Evolutionary conservation across 2,113 vertebrate species (phyloP), one percentile per base, ranked within the genome.

Genomic region (Tonatia bakeri): DNA sequence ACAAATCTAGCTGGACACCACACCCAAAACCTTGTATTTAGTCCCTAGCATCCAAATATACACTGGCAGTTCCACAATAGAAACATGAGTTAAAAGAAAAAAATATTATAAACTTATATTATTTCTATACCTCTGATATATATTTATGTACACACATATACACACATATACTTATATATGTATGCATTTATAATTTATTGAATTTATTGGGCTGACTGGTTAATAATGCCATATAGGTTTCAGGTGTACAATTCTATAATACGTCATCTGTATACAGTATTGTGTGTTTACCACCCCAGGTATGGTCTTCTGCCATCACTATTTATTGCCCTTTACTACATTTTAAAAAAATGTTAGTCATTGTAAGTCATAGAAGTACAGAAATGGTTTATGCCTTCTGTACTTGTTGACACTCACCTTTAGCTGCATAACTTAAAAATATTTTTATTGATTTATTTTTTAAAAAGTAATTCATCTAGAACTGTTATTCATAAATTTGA

Each of bases 401-500:
- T 90, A 77, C 6, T 88, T 92, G 15, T 45, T 91, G 45, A 86
- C 38, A 75, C 6, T 77, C 92, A 31, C 59, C 24, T 85, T 96
- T n/a, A 56, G 19, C 54, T 85, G 4, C 7, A 64, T 79, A 67
- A 81, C 36, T 7, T 52, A 67, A 45, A 61, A 91, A 85, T 43
- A 75, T 3, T 88, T 80, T 36, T 22, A 75, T n/a, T 77, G 38
- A 88, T 88, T 76, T 92, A 59, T 59, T 54, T 69, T 59, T 14
- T 6, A 43, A 56, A 90, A 88, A n/a, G 1, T 50, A 82, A 92
- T 72, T 69, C 5, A 79, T 83, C 69, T 88, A 56, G 38, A 72
- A 84, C 40, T 77, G 3, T 72, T 96, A 3, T 94, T 92, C 38
- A 81, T 95, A 94, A 92, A 84, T 79, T 93, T 91, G 28, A 73